Base-by-base conservation (phyloP, 2,888 invertebrate species). In the Euphydryas editha region DNA sequence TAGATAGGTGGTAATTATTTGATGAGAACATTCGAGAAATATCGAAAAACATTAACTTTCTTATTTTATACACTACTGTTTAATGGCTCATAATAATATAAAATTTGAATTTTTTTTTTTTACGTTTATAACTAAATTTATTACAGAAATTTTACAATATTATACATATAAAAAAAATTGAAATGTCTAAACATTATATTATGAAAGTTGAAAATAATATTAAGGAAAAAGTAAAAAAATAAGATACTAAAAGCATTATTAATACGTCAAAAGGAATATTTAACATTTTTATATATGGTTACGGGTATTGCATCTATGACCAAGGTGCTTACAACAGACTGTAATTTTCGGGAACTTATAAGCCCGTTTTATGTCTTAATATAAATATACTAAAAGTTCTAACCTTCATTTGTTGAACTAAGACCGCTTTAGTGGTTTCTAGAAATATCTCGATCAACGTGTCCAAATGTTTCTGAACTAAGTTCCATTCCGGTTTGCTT, bases 381-480 rank as follows among this genome's bases (percentile, higher is more conserved):
- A 30, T 7, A 30, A 8, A 30, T 30, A 30, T 30, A 24, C 24
- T 6, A 4, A 30, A 30, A 20, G 11, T 36, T 68, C 75, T 77
- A 81, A 94, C 94, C 92, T 93, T 93, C 85, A 94, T 93, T 77
- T 94, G 94, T 73, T 93, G 92, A 18, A 93, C 92, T 47, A 94
- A 81, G 13, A 94, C 93, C 57, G 92, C 93, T 74, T 94, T 94
- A 0, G 94, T 94, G 0, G 94, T 93, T 77, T 93, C 93, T 73
- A 94, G 84, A 79, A 94, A 94, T 47, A 93, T 93, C 36, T 88
- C 92, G 42, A 94, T 92, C 63, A 94, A 76, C 0, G 90, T 87
- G n/a, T 93, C 91, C 65, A 94, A 74, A 81, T 88, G 93, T 70
- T 84, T 91, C 73, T 76, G 76, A 3, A 88, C 88, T 56, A 93